Evolutionary conservation across 2,797 vertebrate genomes (phyloP).

Genomic region (Pangasius sanitwongsei): DNA sequence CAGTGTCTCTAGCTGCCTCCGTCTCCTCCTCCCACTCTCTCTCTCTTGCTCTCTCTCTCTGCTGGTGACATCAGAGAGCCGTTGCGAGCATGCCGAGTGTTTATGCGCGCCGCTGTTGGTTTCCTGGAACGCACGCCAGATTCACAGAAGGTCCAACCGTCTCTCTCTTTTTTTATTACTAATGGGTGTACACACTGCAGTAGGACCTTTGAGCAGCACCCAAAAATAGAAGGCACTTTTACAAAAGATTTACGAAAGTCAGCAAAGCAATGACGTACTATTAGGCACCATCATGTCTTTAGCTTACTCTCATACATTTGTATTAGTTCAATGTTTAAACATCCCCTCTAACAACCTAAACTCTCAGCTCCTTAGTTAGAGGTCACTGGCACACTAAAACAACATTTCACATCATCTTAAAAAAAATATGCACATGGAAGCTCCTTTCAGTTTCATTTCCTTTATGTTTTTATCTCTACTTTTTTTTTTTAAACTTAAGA

Average conservation of each 20-base stretch:
- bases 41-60: conserved; percentile 50
- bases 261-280: not conserved
- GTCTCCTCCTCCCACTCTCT: conserved; percentile 53
- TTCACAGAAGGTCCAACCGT: conserved; percentile 63
- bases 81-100: conserved; percentile 78
- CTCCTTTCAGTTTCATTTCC: not conserved
- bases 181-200: conserved; percentile 37
- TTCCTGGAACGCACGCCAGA: conserved; percentile 59
- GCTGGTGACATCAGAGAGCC: conserved; percentile 78
- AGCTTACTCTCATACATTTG: not conserved
- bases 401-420: not conserved
- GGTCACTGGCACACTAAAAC: not conserved
- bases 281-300: not conserved
- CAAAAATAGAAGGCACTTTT: conserved; percentile 47
- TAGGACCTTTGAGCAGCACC: conserved; percentile 36
- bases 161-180: conserved; percentile 49
- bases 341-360: not conserved
- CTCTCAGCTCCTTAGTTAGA: not conserved
- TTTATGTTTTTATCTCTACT: not conserved
- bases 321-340: not conserved
- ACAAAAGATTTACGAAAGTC: conserved; percentile 49
- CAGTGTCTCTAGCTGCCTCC: conserved; percentile 69
- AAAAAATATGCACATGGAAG: not conserved
- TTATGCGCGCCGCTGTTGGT: conserved; percentile 64
- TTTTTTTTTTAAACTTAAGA: not conserved